Conservation (phyloP, 1,140 invertebrate species). For the Helicoverpa zea region DNA sequence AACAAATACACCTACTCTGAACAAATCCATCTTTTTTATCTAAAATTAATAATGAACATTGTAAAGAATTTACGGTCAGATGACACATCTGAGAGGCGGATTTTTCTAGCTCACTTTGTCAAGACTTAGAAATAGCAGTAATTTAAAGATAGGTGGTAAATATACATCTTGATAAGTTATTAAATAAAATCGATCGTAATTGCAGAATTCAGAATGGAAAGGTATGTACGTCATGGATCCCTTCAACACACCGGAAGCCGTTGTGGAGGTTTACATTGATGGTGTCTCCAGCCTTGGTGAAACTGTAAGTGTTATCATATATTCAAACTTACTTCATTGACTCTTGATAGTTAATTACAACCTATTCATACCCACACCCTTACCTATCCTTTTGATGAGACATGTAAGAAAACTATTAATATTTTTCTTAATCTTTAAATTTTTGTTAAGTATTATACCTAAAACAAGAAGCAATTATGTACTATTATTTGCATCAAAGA, state of each 20-base stretch:
- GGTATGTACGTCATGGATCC: constrained; percentile 91
- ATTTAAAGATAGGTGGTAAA: not conserved
- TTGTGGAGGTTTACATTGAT: constrained; percentile 91
- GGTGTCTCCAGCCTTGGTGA: constrained; percentile 88
- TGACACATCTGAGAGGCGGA: too few species aligned
- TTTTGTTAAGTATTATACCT: too few species aligned
- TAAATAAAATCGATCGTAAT: constrained; percentile 55
- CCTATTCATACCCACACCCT: not conserved
- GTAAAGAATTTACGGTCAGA: too few species aligned
- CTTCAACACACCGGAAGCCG: constrained; percentile 92
- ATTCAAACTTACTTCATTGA: not conserved
- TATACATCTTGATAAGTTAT: constrained; percentile 8
- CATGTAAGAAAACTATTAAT: not conserved
- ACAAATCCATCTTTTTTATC: too few species aligned
- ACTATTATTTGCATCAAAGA: too few species aligned
- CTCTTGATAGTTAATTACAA: too few species aligned
- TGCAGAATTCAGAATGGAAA: constrained; percentile 90
- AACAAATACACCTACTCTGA: too few species aligned
- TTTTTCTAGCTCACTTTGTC: too few species aligned
- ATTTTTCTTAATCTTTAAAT: too few species aligned
- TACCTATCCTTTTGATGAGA: not conserved
- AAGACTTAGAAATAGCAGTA: too few species aligned
- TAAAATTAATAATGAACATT: too few species aligned
- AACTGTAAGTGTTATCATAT: constrained; percentile 66
- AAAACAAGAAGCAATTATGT: too few species aligned